phyloP scores from a whole-genome alignment of 2,888 invertebrate genomes.

The Bimastos eiseni region DNA sequence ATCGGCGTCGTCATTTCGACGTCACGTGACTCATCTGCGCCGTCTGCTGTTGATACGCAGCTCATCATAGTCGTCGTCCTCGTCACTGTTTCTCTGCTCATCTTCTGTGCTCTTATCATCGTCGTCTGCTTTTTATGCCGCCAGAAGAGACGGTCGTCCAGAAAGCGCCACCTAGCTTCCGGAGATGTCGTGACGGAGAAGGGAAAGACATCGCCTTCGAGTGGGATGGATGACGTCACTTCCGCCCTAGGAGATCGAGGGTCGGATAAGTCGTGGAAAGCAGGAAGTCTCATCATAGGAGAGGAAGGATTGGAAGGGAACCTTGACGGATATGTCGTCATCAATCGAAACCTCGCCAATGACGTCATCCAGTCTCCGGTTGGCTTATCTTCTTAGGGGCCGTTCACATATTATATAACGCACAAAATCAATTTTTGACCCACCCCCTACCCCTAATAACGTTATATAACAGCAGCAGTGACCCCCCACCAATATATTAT shows the following conservation, averaged over 20 bases:
- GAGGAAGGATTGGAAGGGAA: not conserved
- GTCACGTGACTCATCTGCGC: not conserved
- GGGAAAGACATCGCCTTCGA: not conserved
- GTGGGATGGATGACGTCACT: not conserved
- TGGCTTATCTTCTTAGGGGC: too few relatives aligned
- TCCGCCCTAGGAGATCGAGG: not conserved
- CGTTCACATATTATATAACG: too few relatives aligned
- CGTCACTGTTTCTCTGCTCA: not conserved
- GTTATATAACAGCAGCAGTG: too few relatives aligned
- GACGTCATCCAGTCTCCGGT: not conserved
- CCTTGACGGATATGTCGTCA: conserved; percentile 21
- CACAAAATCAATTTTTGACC: too few relatives aligned
- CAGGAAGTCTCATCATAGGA: not conserved
- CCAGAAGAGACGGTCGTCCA: not conserved
- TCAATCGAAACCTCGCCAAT: not conserved
- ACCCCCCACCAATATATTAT: too few relatives aligned
- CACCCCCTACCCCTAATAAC: too few relatives aligned
- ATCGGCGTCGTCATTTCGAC: not conserved
- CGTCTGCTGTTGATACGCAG: not conserved
- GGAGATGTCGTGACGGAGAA: not conserved
- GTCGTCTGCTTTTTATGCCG: not conserved
- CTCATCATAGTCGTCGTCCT: not conserved
- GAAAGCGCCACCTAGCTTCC: not conserved
- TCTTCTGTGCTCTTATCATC: not conserved
- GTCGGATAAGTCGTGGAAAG: not conserved